These are phyloP conservation scores for Scaptomyza cyrtandrae DNA, from an alignment of 2,888 invertebrate genomes.

Conservation along the genomic window DNA sequence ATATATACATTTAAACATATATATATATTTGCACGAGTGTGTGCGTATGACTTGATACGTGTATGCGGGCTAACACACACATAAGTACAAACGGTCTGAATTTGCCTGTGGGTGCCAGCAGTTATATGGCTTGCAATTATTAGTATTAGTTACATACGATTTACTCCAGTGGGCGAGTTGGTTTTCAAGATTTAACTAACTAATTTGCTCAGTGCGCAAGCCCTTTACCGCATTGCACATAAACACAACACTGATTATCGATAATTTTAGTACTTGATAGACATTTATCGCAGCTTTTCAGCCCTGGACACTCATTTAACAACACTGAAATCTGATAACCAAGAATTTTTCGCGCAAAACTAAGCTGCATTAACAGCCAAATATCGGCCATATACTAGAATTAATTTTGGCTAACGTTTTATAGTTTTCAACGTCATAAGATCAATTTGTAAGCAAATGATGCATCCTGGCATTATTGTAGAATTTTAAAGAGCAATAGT, in stretches of 20 bases:
- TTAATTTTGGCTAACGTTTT: no score
- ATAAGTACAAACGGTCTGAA: conserved; percentile 2
- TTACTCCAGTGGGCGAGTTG: conserved; percentile 62
- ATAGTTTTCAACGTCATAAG: no score
- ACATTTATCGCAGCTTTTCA: conserved; percentile 15
- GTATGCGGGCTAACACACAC: conserved; percentile 21
- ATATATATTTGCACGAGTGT: background rate
- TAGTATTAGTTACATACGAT: conserved; percentile 60
- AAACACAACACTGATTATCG: conserved; percentile 41
- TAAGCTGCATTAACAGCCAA: no score
- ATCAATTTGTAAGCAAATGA: background rate
- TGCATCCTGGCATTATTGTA: background rate
- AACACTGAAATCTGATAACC: conserved; percentile 36
- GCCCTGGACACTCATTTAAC: conserved; percentile 29
- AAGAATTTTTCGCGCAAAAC: conserved; percentile 16
- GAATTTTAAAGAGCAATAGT: background rate
- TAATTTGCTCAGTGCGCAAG: conserved; percentile 57
- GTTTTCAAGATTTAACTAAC: conserved; percentile 57
- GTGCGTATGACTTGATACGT: conserved; percentile 1
- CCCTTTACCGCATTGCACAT: conserved; percentile 56
- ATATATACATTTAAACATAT: conserved; percentile 4
- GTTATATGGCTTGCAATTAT: conserved; percentile 54
- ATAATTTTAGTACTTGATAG: conserved; percentile 18
- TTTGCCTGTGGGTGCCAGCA: conserved; percentile 31
- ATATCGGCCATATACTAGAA: no score